phyloP scores from a whole-genome alignment of 1,140 invertebrate genomes.

The Drosophila melanica region DNA sequence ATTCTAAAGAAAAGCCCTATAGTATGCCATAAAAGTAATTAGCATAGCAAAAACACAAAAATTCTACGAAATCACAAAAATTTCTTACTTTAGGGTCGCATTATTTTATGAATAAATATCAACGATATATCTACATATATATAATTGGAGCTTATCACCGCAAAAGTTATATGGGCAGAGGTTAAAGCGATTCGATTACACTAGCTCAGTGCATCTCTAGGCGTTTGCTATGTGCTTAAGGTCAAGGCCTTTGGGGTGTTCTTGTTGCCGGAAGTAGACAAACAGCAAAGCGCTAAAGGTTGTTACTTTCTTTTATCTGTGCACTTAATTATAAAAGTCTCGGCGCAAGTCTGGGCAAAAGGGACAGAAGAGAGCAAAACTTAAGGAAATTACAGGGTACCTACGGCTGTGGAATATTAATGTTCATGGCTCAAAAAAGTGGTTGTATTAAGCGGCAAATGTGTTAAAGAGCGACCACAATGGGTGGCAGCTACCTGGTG shows the following conservation, averaged over 20 bases:
- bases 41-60: no score
- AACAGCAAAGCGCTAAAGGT: conserved; percentile 43
- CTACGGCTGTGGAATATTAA: conserved; percentile 3
- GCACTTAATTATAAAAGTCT: conserved; percentile 76
- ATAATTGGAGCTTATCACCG: no score
- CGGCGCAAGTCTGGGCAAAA: background rate
- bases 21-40: no score
- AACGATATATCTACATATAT: no score
- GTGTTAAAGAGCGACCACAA: conserved; percentile 6
- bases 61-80: no score
- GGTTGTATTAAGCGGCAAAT: conserved; percentile 13
- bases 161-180: no score
- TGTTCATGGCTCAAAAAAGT: background rate
- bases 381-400: conserved; percentile 17
- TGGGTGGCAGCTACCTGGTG: conserved; percentile 19
- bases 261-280: conserved; percentile 20
- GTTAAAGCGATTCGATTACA: background rate
- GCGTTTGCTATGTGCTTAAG: conserved; percentile 26
- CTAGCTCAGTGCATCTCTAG: no score
- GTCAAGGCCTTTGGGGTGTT: conserved; percentile 54
- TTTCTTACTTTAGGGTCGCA: no score
- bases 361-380: conserved; percentile 24
- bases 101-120: no score
- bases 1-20: no score
- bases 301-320: conserved; percentile 50